phyloP scores from a whole-genome alignment of 2,113 vertebrate species.

The Mola mola region DNA sequence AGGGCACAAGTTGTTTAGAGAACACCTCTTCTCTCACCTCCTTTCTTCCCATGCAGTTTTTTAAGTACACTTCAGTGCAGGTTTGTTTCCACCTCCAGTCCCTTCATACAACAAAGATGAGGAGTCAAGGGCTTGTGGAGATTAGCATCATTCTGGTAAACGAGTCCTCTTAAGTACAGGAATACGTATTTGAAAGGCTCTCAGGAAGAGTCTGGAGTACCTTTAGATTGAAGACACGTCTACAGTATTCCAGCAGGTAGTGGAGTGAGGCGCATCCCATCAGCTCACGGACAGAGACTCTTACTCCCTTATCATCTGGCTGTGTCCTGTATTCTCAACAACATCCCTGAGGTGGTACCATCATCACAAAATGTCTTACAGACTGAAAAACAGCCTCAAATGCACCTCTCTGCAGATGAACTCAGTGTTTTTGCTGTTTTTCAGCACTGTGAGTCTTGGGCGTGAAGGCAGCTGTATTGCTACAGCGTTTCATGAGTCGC shows the following conservation, averaged over 20 bases:
- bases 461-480: conserved; percentile 29
- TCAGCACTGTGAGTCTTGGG: background rate
- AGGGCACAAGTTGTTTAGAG: conserved; percentile 8
- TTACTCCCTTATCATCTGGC: conserved; percentile 31
- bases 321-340: conserved; percentile 25
- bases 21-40: conserved; percentile 1
- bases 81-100: background rate
- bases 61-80: background rate
- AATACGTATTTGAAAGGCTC: conserved; percentile 27
- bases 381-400: conserved; percentile 8
- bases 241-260: conserved; percentile 26
- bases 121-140: conserved; percentile 1
- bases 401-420: conserved; percentile 15
- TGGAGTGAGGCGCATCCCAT: conserved; percentile 16
- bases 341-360: conserved; percentile 31
- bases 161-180: background rate
- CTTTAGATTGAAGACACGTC: conserved; percentile 19
- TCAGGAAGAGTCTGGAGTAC: conserved; percentile 10
- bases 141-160: conserved; percentile 15
- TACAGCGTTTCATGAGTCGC: conserved; percentile 43
- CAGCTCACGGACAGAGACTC: conserved; percentile 22
- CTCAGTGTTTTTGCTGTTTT: conserved; percentile 8
- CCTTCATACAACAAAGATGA: conserved; percentile 22
- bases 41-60: background rate
- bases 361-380: conserved; percentile 27